Evolutionary conservation across 2,797 vertebrate genomes (phyloP).

Genomic region (Poeciliopsis gracilis): DNA sequence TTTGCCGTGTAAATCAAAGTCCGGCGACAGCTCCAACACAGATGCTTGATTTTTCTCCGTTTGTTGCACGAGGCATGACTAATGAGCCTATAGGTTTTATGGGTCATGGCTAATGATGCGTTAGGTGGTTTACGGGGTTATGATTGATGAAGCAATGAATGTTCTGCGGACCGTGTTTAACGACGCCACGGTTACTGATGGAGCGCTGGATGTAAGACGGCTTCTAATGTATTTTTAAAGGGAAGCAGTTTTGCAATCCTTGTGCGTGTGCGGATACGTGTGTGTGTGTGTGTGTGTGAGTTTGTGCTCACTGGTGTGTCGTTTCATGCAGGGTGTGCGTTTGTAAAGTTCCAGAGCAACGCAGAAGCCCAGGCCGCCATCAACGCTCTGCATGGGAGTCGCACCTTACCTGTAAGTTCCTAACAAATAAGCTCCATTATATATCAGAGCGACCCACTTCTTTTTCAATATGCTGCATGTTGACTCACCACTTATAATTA

Average conservation of each 20-base stretch:
- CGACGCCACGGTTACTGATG: conserved; percentile 74
- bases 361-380: conserved; percentile 82
- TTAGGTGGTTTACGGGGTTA: conserved; percentile 67
- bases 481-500: conserved; percentile 70
- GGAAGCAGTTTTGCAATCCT: conserved; percentile 52
- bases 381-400: conserved; percentile 81
- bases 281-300: conserved; percentile 28
- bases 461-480: conserved; percentile 50
- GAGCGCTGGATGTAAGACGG: conserved; percentile 63
- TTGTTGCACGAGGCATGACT: conserved; percentile 71
- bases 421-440: conserved; percentile 11
- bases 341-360: conserved; percentile 94
- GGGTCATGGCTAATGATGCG: conserved; percentile 78
- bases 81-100: conserved; percentile 76
- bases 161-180: conserved; percentile 75
- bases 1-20: conserved; percentile 70
- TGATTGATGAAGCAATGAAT: conserved; percentile 79
- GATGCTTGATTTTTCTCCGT: conserved; percentile 58
- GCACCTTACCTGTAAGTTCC: conserved; percentile 79
- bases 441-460: conserved; percentile 42
- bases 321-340: conserved; percentile 85
- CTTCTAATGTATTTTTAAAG: conserved; percentile 77
- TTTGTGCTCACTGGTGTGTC: conserved; percentile 55
- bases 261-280: conserved; percentile 25
- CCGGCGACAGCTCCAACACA: conserved; percentile 64